phyloP scores from a whole-genome alignment of 2,888 invertebrate genomes.

The Didymodactylos carnosus region DNA sequence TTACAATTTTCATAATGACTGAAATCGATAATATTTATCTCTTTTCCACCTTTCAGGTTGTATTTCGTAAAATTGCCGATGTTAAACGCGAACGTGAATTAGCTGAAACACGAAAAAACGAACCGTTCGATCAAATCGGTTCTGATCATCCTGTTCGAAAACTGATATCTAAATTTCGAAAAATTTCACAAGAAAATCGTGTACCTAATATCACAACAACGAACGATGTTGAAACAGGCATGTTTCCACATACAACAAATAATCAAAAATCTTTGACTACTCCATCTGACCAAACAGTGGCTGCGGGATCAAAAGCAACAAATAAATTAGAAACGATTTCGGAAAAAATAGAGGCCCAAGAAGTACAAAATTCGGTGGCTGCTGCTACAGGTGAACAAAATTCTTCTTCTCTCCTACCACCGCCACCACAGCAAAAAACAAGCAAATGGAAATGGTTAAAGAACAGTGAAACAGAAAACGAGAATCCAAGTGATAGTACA shows the following conservation, averaged over 20 bases:
- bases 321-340: not conserved
- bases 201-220: not conserved
- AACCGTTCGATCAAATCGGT: constrained; percentile 73
- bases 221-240: not conserved
- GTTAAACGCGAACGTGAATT: constrained; percentile 90
- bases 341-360: not conserved
- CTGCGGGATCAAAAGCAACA: not conserved
- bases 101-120: constrained; percentile 86
- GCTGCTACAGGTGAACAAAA: no score
- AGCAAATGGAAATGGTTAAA: constrained; percentile 1
- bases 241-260: not conserved
- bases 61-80: constrained; percentile 74
- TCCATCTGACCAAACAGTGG: not conserved
- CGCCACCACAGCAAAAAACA: not conserved
- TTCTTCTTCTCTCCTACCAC: not conserved
- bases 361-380: not conserved
- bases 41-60: constrained; percentile 41
- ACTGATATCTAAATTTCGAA: constrained; percentile 79
- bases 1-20: not conserved
- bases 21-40: not conserved
- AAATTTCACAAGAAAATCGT: constrained; percentile 20
- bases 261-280: not conserved
- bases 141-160: constrained; percentile 94
- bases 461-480: not conserved
- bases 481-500: no score